Conservation (phyloP, 64 coral and sea anemone species). For the Porites australiensis region DNA sequence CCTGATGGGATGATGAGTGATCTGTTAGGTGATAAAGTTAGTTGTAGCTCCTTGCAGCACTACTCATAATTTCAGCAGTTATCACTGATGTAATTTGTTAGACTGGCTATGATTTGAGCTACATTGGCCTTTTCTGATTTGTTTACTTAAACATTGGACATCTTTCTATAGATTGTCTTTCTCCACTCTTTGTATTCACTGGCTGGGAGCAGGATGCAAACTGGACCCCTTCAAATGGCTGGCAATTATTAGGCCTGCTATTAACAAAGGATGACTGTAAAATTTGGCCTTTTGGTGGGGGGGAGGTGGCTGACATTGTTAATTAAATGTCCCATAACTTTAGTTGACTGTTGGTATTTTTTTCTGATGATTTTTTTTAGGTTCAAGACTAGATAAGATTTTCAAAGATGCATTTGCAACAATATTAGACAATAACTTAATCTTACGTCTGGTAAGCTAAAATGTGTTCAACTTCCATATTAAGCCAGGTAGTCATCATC, state of each 20-base stretch:
- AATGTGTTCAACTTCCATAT: not conserved
- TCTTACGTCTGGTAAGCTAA: slow-evolving; percentile 5
- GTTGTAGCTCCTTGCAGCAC: too few species aligned
- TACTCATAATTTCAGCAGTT: not conserved
- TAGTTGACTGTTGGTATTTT: not conserved
- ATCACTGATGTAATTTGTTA: not conserved
- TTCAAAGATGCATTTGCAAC: slow-evolving; percentile 21
- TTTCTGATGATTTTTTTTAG: not conserved
- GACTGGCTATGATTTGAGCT: too few species aligned
- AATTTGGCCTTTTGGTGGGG: too few species aligned
- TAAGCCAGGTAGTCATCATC: not conserved
- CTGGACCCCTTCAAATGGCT: too few species aligned
- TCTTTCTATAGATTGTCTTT: too few species aligned
- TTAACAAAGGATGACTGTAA: too few species aligned
- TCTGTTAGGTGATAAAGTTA: slow-evolving; percentile 6
- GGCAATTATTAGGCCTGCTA: too few species aligned
- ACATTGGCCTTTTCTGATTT: too few species aligned
- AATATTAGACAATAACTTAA: slow-evolving; percentile 4
- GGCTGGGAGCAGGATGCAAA: too few species aligned
- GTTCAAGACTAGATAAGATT: slow-evolving; percentile 8
- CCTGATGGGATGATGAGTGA: not conserved
- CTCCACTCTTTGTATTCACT: too few species aligned
- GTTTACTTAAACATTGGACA: too few species aligned
- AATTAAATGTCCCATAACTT: not conserved
- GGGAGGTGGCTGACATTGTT: not conserved